Base-by-base conservation (phyloP, 2,113 vertebrate genomes). In the Illadopsis cleaveri region DNA sequence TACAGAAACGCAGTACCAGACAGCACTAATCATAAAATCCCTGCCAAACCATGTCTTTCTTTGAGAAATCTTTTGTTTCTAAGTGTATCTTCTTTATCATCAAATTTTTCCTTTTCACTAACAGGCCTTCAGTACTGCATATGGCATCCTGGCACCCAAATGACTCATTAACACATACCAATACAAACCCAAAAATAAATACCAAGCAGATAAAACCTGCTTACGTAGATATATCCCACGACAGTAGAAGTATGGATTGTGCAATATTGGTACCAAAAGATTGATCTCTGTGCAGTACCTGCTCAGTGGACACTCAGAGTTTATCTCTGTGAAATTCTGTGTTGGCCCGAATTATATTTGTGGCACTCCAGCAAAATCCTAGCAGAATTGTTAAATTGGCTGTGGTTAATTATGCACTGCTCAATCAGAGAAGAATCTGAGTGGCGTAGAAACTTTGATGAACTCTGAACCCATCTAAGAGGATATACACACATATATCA, bases 181-280 rank as follows among this genome's bases (percentile, higher is more conserved):
- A 68, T 37, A 57, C 28, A 50, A 78, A 50, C 3, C 16, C 4
- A 5, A 78, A 93, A 70, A 44, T 42, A 92, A 72, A 72, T 27
- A 50, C 1, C 13, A 85, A 40, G 30, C 1, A 5, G 30, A 71
- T 47, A 47, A 71, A 82, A 54, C 35, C 58, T 68, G 10, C 13
- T 48, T 35, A 71, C 0, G 1, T 27, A 60, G 42, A 57, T 72
- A 18, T 11, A 69, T 48, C 58, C 70, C 56, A 48, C 40, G 45
- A 44, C 0, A 3, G 37, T 23, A 60, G 47, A 91, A 93, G n/a
- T 23, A 72, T 14, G 27, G n/a, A 15, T 18, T 35, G 31, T 45
- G 47, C 16, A 65, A 5, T 11, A 10, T 5, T 3, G 3, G 27
- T 57, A 15, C 19, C 0, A 0, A 77, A 81, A 61, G 22, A 44